Evolutionary conservation across 2,113 vertebrate genomes (phyloP), one percentile per base, ranked within the genome.

Genomic region (Oreotrochilus melanogaster): DNA sequence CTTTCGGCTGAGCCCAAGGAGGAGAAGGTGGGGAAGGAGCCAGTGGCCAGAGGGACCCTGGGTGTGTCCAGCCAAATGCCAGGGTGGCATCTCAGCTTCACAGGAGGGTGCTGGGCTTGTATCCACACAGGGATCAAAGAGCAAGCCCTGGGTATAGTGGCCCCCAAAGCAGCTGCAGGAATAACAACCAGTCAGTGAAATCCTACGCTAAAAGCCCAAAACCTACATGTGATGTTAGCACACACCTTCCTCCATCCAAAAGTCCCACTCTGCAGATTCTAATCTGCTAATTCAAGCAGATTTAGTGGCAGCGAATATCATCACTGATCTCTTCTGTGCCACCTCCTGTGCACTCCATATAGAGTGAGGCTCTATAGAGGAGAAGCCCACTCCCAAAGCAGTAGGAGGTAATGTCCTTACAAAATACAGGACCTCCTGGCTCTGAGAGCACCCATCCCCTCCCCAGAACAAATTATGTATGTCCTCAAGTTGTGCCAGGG

Each of bases 401-500:
- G 37, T 2, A 0, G 47, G 47, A 31, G 10, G 15, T 31, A 27
- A 80, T 33, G 18, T 61, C 67, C 73, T 66, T 53, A 67, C 33
- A 78, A 61, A 72, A 48, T 22, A 60, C 3, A 1, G 35, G 18
- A 33, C 18, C 33, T 69, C 39, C 61, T 17, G 22, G 30, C 47
- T 42, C 45, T 3, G 1, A 50, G 15, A 65, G 22, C 0, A 1
- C 23, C 14, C 1, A 1, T 60, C 19, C 14, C 10, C 39, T 50
- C 11, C 37, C 23, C 22, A 17, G 22, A 48, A 31, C 1, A 3
- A 78, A 51, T 0, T 16, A 45, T 18, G 45, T 7, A 45, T 45
- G 45, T 16, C 45, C 45, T 45, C 45, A 45, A 18, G 17, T 45
- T 45, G 17, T 45, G 45, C 45, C 45, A 39, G 39, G 39, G 39